Percentiles rank a stretch among this genome's conserved stretches.
phyloP scores from a whole-genome alignment of 1,140 invertebrate genomes.

The Drosophila nasuta region DNA sequence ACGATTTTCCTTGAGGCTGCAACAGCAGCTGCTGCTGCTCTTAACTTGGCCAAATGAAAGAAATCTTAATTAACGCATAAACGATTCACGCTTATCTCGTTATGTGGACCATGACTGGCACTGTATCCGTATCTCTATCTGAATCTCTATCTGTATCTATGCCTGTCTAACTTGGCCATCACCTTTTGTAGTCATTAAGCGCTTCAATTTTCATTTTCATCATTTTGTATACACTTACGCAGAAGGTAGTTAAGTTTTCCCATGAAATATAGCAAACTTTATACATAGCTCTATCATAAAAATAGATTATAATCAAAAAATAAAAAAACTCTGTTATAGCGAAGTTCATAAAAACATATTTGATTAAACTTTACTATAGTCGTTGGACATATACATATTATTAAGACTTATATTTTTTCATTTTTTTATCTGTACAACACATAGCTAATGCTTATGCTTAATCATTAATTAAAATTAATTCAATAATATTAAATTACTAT shows the following conservation, averaged over 20 bases:
- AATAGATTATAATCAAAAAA: too few relatives aligned
- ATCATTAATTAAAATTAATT: too few relatives aligned
- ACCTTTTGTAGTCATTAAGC: conserved; percentile 69
- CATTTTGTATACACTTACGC: background rate
- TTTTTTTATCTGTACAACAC: too few relatives aligned
- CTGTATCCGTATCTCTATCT: conserved; percentile 35
- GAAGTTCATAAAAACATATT: too few relatives aligned
- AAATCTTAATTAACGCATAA: conserved; percentile 79
- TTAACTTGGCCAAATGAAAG: conserved; percentile 42
- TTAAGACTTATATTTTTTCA: too few relatives aligned
- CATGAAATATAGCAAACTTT: background rate
- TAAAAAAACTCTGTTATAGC: too few relatives aligned
- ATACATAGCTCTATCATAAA: too few relatives aligned
- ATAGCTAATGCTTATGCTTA: too few relatives aligned
- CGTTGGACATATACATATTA: too few relatives aligned
- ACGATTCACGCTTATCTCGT: conserved; percentile 72
- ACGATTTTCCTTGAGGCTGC: conserved; percentile 1
- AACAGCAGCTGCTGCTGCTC: conserved; percentile 20
- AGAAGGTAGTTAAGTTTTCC: background rate
- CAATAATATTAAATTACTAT: too few relatives aligned
- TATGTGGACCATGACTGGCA: conserved; percentile 41
- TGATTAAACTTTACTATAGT: too few relatives aligned
- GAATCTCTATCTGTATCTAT: conserved; percentile 44
- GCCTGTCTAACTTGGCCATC: conserved; percentile 38
- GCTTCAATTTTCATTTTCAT: conserved; percentile 56